phyloP scores from a whole-genome alignment of 1,140 invertebrate species.

The Magallana angulata region DNA sequence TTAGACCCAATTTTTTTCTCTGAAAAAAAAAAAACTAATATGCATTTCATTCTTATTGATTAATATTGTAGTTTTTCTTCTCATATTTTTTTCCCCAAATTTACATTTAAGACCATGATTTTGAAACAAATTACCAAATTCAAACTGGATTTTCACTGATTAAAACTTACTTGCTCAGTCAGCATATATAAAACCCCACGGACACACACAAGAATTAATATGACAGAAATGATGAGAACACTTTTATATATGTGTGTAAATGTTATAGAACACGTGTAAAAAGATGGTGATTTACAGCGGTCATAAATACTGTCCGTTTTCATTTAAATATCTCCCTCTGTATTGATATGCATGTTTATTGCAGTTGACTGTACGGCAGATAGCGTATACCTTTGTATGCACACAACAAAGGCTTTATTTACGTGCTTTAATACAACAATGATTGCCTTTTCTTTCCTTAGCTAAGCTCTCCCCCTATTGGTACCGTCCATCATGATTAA shows the following conservation, averaged over 20 bases:
- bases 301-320: slow-evolving; percentile 1
- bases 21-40: too few relatives aligned
- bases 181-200: too few relatives aligned
- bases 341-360: slow-evolving; percentile 31
- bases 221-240: background rate
- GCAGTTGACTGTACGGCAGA: background rate
- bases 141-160: too few relatives aligned
- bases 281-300: background rate
- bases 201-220: too few relatives aligned
- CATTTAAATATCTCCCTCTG: slow-evolving; percentile 8
- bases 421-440: background rate
- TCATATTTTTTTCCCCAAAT: too few relatives aligned
- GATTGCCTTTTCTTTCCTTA: background rate
- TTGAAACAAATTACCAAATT: too few relatives aligned
- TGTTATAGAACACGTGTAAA: background rate
- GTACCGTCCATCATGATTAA: background rate
- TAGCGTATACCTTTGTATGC: background rate
- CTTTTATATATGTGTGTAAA: background rate
- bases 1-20: too few relatives aligned
- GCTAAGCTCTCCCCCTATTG: background rate
- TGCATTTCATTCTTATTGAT: too few relatives aligned
- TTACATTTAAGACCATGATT: too few relatives aligned
- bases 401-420: background rate
- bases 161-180: too few relatives aligned
- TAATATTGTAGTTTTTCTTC: too few relatives aligned